A percentile compares a stretch with the other conserved stretches of the same genome.
phyloP scores from a whole-genome alignment of 2,797 vertebrate species.

The Smutsia temminckii region DNA sequence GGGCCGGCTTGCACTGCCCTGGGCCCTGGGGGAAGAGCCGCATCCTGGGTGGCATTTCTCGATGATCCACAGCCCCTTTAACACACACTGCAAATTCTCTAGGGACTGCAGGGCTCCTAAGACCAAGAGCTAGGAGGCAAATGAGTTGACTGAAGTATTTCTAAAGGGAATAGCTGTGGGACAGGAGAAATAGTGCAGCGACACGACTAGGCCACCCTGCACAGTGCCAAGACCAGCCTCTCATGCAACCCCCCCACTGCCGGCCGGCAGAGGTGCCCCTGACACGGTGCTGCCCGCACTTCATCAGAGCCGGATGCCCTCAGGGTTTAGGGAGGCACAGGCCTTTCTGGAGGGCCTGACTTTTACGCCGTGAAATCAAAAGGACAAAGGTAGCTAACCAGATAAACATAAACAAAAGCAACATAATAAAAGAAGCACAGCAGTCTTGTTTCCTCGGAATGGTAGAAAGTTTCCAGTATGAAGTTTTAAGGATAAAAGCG shows the following conservation, averaged over 20 bases:
- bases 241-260: not conserved
- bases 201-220: too few relatives aligned
- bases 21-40: not conserved
- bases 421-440: not conserved
- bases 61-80: not conserved
- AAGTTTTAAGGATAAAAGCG: not conserved
- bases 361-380: not conserved
- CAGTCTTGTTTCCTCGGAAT: not conserved
- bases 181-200: not conserved
- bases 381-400: not conserved
- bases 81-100: not conserved
- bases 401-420: not conserved
- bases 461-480: not conserved
- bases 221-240: not conserved
- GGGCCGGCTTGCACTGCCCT: accelerated
- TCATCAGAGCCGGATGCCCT: not conserved
- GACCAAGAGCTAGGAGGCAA: not conserved
- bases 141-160: not conserved
- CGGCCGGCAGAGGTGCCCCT: not conserved
- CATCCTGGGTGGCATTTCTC: not conserved
- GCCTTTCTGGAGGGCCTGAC: not conserved
- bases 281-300: not conserved
- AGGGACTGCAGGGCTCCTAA: not conserved
- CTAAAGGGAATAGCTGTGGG: not conserved
- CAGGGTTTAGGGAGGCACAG: not conserved